Evolutionary conservation across 2,888 invertebrate genomes (phyloP).

Genomic region (Abscondita cerata): DNA sequence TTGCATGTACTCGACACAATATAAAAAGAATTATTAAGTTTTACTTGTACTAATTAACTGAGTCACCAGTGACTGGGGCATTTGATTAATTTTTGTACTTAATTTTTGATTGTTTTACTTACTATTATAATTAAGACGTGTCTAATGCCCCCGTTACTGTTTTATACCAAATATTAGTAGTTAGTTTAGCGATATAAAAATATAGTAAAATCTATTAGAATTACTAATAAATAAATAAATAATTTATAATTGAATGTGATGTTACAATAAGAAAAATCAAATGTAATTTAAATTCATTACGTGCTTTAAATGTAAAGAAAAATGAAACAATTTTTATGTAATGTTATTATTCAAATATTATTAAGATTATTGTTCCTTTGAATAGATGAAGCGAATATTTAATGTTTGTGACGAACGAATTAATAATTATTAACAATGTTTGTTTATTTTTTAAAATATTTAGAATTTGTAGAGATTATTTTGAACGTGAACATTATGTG

Average conservation of each 20-base stretch:
- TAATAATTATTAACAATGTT: slow-evolving; percentile 12
- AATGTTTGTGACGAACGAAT: slow-evolving; percentile 13
- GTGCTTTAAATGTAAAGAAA: slow-evolving; percentile 34
- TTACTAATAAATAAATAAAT: slow-evolving; percentile 30
- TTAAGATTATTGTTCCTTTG: slow-evolving; percentile 15
- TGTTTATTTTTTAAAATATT: slow-evolving; percentile 22
- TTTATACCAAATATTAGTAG: slow-evolving; percentile 23
- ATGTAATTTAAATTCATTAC: slow-evolving; percentile 32
- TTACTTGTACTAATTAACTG: background rate
- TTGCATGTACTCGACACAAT: too few relatives aligned
- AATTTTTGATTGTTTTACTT: slow-evolving; percentile 8
- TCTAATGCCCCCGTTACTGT: slow-evolving; percentile 14
- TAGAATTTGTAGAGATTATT: slow-evolving; percentile 25
- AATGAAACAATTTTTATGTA: slow-evolving; percentile 28
- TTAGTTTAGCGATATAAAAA: slow-evolving; percentile 18
- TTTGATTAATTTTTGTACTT: background rate
- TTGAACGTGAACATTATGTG: slow-evolving; percentile 32
- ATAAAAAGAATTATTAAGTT: too few relatives aligned
- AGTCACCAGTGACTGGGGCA: slow-evolving; percentile 12
- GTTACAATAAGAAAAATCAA: slow-evolving; percentile 41
- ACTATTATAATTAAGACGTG: background rate
- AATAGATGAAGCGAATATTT: slow-evolving; percentile 11
- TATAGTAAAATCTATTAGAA: slow-evolving; percentile 26
- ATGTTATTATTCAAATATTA: slow-evolving; percentile 26
- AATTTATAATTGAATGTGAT: slow-evolving; percentile 40